Evolutionary conservation across 2,113 vertebrate genomes (phyloP).

Genomic region (Bos javanicus): DNA sequence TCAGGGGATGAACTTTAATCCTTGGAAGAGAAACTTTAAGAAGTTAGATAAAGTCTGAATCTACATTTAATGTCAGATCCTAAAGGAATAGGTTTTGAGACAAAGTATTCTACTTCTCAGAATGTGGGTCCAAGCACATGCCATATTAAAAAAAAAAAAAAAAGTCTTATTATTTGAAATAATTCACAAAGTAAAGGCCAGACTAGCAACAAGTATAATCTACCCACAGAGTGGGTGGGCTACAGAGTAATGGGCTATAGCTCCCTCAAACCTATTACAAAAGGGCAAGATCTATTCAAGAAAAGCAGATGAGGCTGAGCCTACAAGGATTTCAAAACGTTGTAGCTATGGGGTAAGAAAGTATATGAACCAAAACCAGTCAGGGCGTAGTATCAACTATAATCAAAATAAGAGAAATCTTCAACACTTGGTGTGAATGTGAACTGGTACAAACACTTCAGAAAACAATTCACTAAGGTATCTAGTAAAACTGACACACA

Average conservation of each 20-base stretch:
- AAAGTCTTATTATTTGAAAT: neutral
- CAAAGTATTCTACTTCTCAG: neutral
- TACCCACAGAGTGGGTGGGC: neutral
- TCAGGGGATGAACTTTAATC: neutral
- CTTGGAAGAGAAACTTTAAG: neutral
- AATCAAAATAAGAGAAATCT: neutral
- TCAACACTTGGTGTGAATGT: too few relatives aligned
- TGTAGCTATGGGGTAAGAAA: accelerated
- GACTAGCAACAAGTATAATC: neutral
- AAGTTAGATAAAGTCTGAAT: neutral
- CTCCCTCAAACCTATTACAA: neutral
- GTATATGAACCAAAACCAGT: accelerated
- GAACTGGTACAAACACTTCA: neutral
- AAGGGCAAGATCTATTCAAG: neutral
- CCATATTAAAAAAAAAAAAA: neutral
- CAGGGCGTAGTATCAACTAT: neutral
- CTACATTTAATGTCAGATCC: neutral
- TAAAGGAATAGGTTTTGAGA: neutral
- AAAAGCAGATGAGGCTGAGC: neutral
- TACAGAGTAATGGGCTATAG: accelerated
- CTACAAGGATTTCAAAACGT: neutral
- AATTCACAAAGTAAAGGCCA: neutral
- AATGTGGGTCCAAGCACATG: neutral
- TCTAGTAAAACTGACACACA: neutral
- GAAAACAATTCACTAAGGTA: neutral